Evolutionary conservation across 2,797 vertebrate genomes (phyloP), one percentile per base, ranked within the genome.

Genomic region (Pseudochaenichthys georgianus): DNA sequence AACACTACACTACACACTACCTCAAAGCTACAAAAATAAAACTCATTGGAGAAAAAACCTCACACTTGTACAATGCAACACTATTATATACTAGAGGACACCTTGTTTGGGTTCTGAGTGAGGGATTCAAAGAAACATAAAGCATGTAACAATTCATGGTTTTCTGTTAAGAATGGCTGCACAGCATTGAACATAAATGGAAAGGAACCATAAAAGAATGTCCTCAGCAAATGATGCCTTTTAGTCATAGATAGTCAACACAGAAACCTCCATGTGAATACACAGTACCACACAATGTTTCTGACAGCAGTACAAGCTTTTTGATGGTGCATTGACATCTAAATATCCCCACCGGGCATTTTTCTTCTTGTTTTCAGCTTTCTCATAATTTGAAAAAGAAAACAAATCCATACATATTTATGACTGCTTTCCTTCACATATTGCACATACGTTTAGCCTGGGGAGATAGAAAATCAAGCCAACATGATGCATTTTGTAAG

Each of bases 401-500:
- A 42, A n/a, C 54, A 47, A 16, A 28, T 17, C 17, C 59, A 77
- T 88, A 38, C 78, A 89, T 90, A 88, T 91, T 89, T 72, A 86
- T 85, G 76, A 69, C 16, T 9, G 21, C 43, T 52, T 59, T 64
- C 61, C 63, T 62, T 50, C 78, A 80, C 66, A 75, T 84, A 31
- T 47, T 54, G 55, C 68, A 80, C 82, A 90, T 82, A 87, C 31
- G 60, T 85, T 70, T 53, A 19, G 83, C 89, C 86, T 5, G 23
- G 73, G 87, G 87, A 74, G 68, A 48, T 15, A 4, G 51, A 59
- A 57, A 45, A 59, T 50, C 0, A 13, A 77, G 88, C 78, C 84
- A 83, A 70, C 28, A 45, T 57, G 60, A 66, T 55, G 67, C 67
- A 64, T 13, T 45, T 38, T 57, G 45, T 61, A 89, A 88, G 46